Percentiles rank a stretch among this genome's conserved stretches.
phyloP scores from a whole-genome alignment of 2,888 invertebrate species.

The Orgyia antiqua region DNA sequence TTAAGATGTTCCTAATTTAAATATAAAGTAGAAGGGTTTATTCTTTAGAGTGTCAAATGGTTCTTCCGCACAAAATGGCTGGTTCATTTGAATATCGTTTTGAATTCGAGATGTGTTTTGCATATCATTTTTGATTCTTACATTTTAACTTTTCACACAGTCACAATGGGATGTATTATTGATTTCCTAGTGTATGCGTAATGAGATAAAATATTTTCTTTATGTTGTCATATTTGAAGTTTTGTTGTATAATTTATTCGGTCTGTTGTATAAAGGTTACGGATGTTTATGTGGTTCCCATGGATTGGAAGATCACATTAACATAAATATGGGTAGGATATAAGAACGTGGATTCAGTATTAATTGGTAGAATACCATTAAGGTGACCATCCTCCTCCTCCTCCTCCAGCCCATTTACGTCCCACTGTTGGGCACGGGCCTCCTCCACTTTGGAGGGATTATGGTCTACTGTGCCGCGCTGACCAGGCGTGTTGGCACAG shows the following conservation, averaged over 20 bases:
- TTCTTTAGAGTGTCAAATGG: constrained; percentile 75
- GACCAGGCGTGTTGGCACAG: too few species aligned
- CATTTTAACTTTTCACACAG: constrained; percentile 56
- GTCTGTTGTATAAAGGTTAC: constrained; percentile 40
- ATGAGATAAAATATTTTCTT: constrained; percentile 75
- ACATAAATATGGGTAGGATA: constrained; percentile 1
- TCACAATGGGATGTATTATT: constrained; percentile 41
- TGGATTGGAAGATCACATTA: constrained; percentile 17
- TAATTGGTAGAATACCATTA: too few species aligned
- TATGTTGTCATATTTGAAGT: constrained; percentile 61
- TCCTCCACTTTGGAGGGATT: too few species aligned
- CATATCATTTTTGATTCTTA: constrained; percentile 47
- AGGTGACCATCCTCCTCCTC: too few species aligned
- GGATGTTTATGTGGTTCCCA: constrained; percentile 32
- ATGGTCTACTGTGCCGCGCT: too few species aligned
- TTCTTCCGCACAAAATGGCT: constrained; percentile 64
- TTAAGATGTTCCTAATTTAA: constrained; percentile 61
- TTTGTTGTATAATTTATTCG: constrained; percentile 52
- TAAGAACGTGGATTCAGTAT: too few species aligned
- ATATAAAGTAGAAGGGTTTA: constrained; percentile 62
- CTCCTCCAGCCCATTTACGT: too few species aligned
- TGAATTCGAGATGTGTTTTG: constrained; percentile 57
- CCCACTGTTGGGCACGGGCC: too few species aligned
- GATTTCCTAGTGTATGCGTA: constrained; percentile 48
- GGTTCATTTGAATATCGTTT: constrained; percentile 66